These are phyloP conservation scores for Oreochromis niloticus DNA, from an alignment of 2,113 vertebrate genomes.

Conservation along the genomic window DNA sequence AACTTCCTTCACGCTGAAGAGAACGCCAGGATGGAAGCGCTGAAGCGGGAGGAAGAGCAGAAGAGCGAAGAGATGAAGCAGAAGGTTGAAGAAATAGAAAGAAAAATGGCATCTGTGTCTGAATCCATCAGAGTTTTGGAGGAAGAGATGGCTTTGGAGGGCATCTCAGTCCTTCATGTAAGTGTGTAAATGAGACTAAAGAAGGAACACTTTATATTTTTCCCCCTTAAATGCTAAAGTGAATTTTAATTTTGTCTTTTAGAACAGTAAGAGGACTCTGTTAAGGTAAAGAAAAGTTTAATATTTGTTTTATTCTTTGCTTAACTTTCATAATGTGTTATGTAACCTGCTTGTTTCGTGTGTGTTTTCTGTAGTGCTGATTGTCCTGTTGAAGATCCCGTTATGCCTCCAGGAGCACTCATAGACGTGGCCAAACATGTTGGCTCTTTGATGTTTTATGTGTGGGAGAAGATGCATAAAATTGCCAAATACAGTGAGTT, in stretches of 20 bases:
- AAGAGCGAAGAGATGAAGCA: constrained; percentile 32
- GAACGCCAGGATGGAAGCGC: constrained; percentile 32
- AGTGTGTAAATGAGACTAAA: neutral
- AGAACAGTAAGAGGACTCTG: constrained; percentile 50
- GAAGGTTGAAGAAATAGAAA: constrained; percentile 32
- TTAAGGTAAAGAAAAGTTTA: constrained; percentile 33
- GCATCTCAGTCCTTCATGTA: constrained; percentile 53
- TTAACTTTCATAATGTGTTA: neutral
- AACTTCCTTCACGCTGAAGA: constrained; percentile 53
- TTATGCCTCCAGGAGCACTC: constrained; percentile 32
- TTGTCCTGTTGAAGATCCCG: neutral
- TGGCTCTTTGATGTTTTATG: constrained; percentile 51
- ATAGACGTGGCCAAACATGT: constrained; percentile 62
- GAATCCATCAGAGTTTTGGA: constrained; percentile 50
- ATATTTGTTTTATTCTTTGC: neutral
- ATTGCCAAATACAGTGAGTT: constrained; percentile 59
- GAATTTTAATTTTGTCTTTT: neutral
- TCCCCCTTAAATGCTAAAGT: neutral
- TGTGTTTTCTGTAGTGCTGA: constrained; percentile 16
- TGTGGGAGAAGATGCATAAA: constrained; percentile 62
- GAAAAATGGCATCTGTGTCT: constrained; percentile 25
- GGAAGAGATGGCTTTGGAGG: constrained; percentile 46
- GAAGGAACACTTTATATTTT: neutral
- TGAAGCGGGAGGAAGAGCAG: constrained; percentile 56
- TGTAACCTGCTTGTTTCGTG: neutral